Conservation (phyloP, 2,797 vertebrate species). For the Philypnodon macrostomus region DNA sequence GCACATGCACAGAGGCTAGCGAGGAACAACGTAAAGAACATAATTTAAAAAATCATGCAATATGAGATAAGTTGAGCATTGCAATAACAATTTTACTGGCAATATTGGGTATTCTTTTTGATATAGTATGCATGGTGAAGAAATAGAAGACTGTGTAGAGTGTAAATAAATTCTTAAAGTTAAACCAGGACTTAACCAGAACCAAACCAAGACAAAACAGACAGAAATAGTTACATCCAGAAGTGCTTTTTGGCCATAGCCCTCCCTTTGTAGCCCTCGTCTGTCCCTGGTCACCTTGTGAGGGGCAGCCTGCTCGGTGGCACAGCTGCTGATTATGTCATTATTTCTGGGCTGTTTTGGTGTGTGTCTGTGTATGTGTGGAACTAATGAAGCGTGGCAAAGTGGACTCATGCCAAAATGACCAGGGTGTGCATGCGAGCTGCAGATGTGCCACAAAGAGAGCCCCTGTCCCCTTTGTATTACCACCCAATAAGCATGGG, state of each 20-base stretch:
- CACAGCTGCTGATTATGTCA: constrained; percentile 99
- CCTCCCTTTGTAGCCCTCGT: constrained; percentile 48
- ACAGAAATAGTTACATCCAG: constrained; percentile 20
- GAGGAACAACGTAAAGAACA: constrained; percentile 55
- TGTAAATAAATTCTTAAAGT: too few relatives aligned
- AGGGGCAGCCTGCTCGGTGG: constrained; percentile 92
- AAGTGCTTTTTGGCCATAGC: constrained; percentile 55
- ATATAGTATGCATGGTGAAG: too few relatives aligned
- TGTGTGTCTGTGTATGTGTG: constrained; percentile 43
- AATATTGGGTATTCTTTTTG: too few relatives aligned
- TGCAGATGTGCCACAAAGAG: constrained; percentile 88
- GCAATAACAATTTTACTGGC: too few relatives aligned
- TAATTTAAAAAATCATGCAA: too few relatives aligned
- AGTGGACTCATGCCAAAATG: constrained; percentile 79
- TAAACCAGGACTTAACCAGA: too few relatives aligned
- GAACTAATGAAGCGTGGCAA: constrained; percentile 74
- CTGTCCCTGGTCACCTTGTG: constrained; percentile 93
- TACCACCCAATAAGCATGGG: constrained; percentile 15
- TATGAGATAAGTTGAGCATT: too few relatives aligned
- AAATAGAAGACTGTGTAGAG: too few relatives aligned
- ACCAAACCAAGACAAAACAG: too few relatives aligned
- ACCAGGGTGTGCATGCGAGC: constrained; percentile 90
- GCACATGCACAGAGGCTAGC: constrained; percentile 24
- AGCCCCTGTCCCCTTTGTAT: constrained; percentile 38
- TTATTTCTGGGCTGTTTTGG: constrained; percentile 85